These are phyloP conservation scores for Tetrapedia diversipes DNA, from an alignment of 2,888 invertebrate species.

Conservation along the genomic window DNA sequence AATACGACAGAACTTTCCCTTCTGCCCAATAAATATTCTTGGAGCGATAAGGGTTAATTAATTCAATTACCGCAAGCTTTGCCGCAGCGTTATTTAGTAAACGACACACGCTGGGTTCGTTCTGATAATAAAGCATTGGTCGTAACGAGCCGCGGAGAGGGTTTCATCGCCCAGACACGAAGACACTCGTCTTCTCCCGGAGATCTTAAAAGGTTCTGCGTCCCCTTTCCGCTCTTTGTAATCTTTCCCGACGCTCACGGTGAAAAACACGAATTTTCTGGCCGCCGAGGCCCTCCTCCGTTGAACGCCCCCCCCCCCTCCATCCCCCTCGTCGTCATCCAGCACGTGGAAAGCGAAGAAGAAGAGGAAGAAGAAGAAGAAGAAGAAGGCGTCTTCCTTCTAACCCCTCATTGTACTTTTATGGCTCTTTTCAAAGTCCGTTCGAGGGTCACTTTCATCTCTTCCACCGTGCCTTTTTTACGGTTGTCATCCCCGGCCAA, in stretches of 20 bases:
- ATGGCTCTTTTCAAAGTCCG: slow-evolving; percentile 67
- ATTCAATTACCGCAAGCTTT: too few species aligned
- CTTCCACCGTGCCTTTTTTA: slow-evolving; percentile 50
- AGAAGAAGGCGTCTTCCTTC: slow-evolving; percentile 57
- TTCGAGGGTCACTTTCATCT: slow-evolving; percentile 67
- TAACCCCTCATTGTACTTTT: slow-evolving; percentile 69
- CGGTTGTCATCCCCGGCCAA: slow-evolving; percentile 49
- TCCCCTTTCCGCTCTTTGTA: slow-evolving; percentile 57
- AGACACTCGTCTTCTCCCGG: slow-evolving; percentile 42
- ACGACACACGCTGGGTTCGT: neutral
- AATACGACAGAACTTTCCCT: too few species aligned
- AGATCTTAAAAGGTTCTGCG: slow-evolving; percentile 53
- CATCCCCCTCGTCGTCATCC: slow-evolving; percentile 33
- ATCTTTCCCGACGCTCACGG: slow-evolving; percentile 43
- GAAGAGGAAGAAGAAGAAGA: too few species aligned
- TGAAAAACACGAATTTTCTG: slow-evolving; percentile 66
- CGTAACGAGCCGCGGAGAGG: slow-evolving; percentile 24
- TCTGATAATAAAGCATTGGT: slow-evolving; percentile 31
- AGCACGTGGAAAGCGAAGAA: slow-evolving; percentile 58
- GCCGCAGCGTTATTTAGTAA: slow-evolving; percentile 30
- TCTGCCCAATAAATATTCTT: too few species aligned
- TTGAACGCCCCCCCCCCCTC: slow-evolving; percentile 26
- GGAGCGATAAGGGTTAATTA: too few species aligned
- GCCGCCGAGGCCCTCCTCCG: slow-evolving; percentile 25
- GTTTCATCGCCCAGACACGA: slow-evolving; percentile 51